Conservation (phyloP, 2,113 vertebrate genomes). For the Labeo rohita region DNA sequence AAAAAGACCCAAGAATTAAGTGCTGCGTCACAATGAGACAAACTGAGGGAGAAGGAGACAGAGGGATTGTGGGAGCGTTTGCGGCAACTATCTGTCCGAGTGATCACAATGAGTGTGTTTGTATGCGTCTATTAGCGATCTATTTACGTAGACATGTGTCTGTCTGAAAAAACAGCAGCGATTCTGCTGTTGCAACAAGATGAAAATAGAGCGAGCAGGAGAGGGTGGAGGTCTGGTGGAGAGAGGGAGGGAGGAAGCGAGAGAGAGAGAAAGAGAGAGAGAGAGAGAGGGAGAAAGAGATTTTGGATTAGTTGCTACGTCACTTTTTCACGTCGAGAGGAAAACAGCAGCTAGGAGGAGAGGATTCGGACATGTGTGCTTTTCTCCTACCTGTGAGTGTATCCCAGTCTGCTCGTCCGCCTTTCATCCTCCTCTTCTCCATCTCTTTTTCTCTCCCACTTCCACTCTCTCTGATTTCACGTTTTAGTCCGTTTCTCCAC, state of each 20-base stretch:
- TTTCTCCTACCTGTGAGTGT: conserved; percentile 73
- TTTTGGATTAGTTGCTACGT: conserved; percentile 83
- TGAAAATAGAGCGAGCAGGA: conserved; percentile 80
- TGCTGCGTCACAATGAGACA: conserved; percentile 95
- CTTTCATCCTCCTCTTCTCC: conserved; percentile 58
- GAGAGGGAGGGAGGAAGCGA: conserved; percentile 55
- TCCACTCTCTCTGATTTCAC: conserved; percentile 65
- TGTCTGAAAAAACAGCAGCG: conserved; percentile 77
- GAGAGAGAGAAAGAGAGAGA: too few relatives aligned
- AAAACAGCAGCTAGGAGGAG: conserved; percentile 77
- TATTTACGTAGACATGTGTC: conserved; percentile 63
- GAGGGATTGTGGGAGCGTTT: conserved; percentile 66
- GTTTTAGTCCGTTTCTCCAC: conserved; percentile 60
- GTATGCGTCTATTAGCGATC: conserved; percentile 58
- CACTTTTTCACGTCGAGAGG: conserved; percentile 81
- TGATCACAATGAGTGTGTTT: conserved; percentile 63
- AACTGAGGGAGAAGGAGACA: conserved; percentile 69
- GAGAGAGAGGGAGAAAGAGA: conserved; percentile 62
- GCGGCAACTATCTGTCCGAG: conserved; percentile 67
- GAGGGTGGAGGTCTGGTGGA: conserved; percentile 60
- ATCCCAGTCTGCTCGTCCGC: conserved; percentile 51
- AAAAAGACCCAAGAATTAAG: conserved; percentile 94
- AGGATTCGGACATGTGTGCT: conserved; percentile 72
- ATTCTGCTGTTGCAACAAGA: conserved; percentile 76
- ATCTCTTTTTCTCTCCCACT: conserved; percentile 66